Conservation (phyloP, 2,797 vertebrate species). For the Rhynchotus rufescens region DNA sequence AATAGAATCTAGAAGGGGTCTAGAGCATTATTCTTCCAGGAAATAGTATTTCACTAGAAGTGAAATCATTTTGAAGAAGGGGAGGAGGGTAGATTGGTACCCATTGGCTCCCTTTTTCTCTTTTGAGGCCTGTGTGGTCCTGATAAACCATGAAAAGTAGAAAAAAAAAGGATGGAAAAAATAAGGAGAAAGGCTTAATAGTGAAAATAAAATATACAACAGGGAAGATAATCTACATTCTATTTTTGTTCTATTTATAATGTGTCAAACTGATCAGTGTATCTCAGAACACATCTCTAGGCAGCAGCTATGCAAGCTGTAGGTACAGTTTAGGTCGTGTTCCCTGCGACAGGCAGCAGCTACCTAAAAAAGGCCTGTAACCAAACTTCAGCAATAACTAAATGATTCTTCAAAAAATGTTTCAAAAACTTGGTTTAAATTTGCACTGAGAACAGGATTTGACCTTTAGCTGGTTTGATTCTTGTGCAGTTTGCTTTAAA, state of each 20-base stretch:
- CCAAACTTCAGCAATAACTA: not conserved
- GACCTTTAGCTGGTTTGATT: not conserved
- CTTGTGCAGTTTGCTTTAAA: not conserved
- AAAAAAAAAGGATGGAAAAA: not conserved
- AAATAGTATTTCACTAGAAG: not conserved
- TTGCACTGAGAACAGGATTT: not conserved
- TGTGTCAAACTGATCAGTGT: not conserved
- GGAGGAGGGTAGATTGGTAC: not conserved
- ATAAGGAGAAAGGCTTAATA: not conserved
- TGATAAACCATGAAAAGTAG: not conserved
- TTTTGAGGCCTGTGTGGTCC: not conserved
- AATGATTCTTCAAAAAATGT: not conserved
- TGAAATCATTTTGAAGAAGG: not conserved
- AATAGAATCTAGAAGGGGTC: not conserved
- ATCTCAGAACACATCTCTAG: not conserved
- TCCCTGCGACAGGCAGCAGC: not conserved
- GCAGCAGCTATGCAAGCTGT: not conserved
- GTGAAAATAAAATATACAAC: not conserved
- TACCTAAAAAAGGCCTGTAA: not conserved
- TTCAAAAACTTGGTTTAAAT: not conserved
- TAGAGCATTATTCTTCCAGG: not conserved
- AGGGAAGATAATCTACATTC: not conserved
- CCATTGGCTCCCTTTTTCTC: not conserved
- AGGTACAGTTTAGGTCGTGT: not conserved
- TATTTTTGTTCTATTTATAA: not conserved